Base-by-base conservation (phyloP, 2,113 vertebrate species). In the Actenoides lindsayi region DNA sequence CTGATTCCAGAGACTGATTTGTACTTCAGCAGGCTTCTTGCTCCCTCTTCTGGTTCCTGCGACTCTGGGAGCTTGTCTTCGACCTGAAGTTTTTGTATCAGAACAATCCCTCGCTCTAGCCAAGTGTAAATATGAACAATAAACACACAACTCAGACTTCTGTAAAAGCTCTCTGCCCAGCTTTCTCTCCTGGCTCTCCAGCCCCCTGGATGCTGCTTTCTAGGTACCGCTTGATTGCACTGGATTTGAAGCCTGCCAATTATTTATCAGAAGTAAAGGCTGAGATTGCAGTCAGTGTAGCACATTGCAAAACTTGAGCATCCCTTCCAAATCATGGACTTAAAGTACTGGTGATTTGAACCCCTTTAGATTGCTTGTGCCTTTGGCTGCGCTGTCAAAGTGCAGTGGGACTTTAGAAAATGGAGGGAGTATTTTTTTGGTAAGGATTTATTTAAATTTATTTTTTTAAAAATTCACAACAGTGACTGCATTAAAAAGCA, bases 41-140 rank as follows among this genome's bases (percentile, higher is more conserved):
- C 95, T 95, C 97, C 97, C 93, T 93, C 97, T 95, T 77, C 50
- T 96, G 97, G 84, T 39, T 83, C 39, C 11, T 74, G 39, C 46
- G 62, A 10, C n/a, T 86, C 31, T 9, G 19, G 21, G n/a, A 71
- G 44, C 35, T 33, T 24, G 56, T 68, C 41, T 23, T 28, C n/a
- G 19, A 23, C 16, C 6, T 41, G 30, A 60, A 15, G 4, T 27
- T 94, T 74, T 56, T 24, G 1, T 53, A 46, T 50, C 5, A 24
- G 20, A 76, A 6, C 27, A 50, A 15, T 65, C 69, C 33, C 15
- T 79, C 9, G 2, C 56, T 90, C 30, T 42, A 57, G 30, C 25
- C 59, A 71, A 70, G 20, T 18, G 15, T 41, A 56, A 84, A 25
- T 71, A 19, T 20, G 16, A 89, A 16, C 19, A 39, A 13, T 13